Evolutionary conservation across 1,140 invertebrate genomes (phyloP), one percentile per base, ranked within the genome.

Genomic region (Colletes gigas): DNA sequence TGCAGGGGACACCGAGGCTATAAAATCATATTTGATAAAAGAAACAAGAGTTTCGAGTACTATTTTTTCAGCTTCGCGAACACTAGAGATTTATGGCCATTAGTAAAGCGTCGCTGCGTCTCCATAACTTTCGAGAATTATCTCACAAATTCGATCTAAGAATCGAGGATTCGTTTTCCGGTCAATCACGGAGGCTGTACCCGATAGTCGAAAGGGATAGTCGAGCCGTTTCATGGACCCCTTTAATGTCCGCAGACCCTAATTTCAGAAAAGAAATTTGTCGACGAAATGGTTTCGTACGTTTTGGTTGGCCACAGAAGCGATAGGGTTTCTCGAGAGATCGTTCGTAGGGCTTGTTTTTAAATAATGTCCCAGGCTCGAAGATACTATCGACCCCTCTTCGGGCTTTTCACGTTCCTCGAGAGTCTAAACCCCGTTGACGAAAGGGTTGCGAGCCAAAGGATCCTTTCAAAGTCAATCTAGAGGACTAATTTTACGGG

Each of bases 321-420:
- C 77, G 15, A 19, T n/a, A 52, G 59, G 59, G 44, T 41, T 63
- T 63, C 67, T 44, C 21, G 39, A 41, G 21, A 62, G 71, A 63
- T 74, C 73, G 78, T 74, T 82, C 73, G 60, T 55, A 47, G 65
- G 71, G 86, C 54, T 82, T 88, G 86, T 87, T 87, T 88, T 83
- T 67, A 84, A 88, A 84, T 88, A 84, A 72, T 72, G 57, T 84
- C 57, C 77, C 63, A 15, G 52, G 30, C 67, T 19, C 19, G 52
- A 39, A 85, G 71, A 84, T 76, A 84, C 68, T 54, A 84, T 84
- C 82, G 50, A 81, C 47, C 67, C 83, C 67, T 85, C 60, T 55
- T 47, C 71, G 30, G 41, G 72, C 78, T 84, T 84, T 86, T 82
- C 82, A 84, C 68, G 67, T 84, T 82, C 54, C 79, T 75, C 50